A percentile compares a stretch with the other conserved stretches of the same genome.
phyloP scores from a whole-genome alignment of 2,797 vertebrate genomes.

The Channallabes apus region DNA sequence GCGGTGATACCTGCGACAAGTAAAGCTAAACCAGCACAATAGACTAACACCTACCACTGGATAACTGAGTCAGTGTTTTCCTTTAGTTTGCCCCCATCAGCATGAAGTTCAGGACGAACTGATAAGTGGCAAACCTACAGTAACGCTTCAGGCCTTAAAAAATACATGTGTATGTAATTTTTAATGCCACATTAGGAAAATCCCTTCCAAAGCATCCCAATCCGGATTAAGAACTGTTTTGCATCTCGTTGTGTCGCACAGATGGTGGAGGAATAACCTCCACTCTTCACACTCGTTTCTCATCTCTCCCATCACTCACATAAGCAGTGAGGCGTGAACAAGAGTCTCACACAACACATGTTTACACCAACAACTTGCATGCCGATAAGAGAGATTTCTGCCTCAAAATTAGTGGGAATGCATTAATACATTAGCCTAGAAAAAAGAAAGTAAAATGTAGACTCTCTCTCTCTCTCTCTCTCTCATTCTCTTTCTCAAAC shows the following conservation, averaged over 20 bases:
- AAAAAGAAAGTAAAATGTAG: neutral
- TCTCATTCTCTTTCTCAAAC: slow-evolving; percentile 3
- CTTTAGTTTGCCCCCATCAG: neutral
- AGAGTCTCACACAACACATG: slow-evolving; percentile 39
- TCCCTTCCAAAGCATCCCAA: slow-evolving; percentile 3
- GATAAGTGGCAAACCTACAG: neutral
- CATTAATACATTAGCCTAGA: too few species aligned
- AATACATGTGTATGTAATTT: slow-evolving; percentile 10
- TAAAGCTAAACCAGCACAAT: neutral
- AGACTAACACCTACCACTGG: neutral
- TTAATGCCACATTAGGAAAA: slow-evolving; percentile 10
- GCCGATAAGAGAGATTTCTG: slow-evolving; percentile 7
- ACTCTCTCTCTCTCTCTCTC: slow-evolving; percentile 10
- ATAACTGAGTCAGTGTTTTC: slow-evolving; percentile 11
- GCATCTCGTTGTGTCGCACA: slow-evolving; percentile 6
- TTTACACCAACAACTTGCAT: slow-evolving; percentile 36
- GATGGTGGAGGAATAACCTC: slow-evolving; percentile 26
- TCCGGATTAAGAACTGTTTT: slow-evolving; percentile 15
- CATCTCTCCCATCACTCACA: slow-evolving; percentile 31
- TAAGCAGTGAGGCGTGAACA: slow-evolving; percentile 24
- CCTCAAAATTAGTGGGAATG: neutral
- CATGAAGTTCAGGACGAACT: neutral
- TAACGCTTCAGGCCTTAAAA: slow-evolving; percentile 1
- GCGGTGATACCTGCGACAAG: neutral
- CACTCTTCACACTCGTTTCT: slow-evolving; percentile 9